Percentiles rank a stretch among this genome's conserved stretches.
phyloP scores from a whole-genome alignment of 2,797 vertebrate genomes.

The Poeciliopsis presidionis region DNA sequence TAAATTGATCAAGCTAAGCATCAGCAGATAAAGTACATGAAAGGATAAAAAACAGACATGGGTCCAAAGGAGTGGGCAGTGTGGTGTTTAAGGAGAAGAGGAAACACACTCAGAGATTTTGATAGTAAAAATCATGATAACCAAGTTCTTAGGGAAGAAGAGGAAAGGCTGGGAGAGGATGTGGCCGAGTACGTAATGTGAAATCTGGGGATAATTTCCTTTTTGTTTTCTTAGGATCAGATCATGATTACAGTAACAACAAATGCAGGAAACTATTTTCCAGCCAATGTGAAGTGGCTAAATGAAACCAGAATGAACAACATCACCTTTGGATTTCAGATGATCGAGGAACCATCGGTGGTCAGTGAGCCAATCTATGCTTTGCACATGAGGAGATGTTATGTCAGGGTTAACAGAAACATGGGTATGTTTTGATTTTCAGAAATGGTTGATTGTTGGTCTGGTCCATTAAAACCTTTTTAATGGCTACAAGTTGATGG shows the following conservation, averaged over 20 bases:
- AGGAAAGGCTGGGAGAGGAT: constrained; percentile 5
- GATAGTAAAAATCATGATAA: constrained; percentile 30
- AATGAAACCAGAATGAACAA: not conserved
- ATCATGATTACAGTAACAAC: not conserved
- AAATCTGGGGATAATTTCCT: not conserved
- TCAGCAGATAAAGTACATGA: constrained; percentile 5
- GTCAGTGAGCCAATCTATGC: not conserved
- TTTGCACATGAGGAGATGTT: not conserved
- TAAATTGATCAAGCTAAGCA: constrained; percentile 7
- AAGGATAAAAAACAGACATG: constrained; percentile 21
- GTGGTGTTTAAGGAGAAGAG: constrained; percentile 15
- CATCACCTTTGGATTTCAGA: not conserved
- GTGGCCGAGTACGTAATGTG: constrained; percentile 12
- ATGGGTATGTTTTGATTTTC: constrained; percentile 28
- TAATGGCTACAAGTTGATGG: constrained; percentile 63
- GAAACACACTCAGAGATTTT: constrained; percentile 32
- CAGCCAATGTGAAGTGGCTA: not conserved
- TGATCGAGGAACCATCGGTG: not conserved
- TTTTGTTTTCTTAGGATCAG: not conserved
- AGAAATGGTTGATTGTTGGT: constrained; percentile 50
- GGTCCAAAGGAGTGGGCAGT: constrained; percentile 39
- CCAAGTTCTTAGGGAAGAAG: constrained; percentile 17
- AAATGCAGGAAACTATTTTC: not conserved
- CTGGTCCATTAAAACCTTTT: constrained; percentile 64
- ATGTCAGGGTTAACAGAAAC: not conserved